These are phyloP conservation scores for Neoarius graeffei DNA, from an alignment of 2,113 vertebrate genomes.

Conservation along the genomic window DNA sequence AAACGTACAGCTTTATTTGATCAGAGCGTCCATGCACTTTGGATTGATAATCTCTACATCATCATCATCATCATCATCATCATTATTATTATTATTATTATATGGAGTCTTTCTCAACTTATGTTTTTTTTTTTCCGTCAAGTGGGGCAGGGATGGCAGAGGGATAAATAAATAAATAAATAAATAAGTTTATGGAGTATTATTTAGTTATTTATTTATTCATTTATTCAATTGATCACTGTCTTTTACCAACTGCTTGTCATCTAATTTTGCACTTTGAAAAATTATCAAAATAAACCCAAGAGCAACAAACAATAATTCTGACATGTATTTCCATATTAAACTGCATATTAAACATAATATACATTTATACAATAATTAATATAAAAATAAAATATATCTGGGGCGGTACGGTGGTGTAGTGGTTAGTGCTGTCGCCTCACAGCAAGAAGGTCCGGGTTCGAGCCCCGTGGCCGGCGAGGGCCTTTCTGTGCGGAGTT, in stretches of 20 bases:
- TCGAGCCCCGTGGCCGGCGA: too few species aligned
- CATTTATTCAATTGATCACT: not conserved
- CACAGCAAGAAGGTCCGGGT: too few species aligned
- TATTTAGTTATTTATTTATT: not conserved
- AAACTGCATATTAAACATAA: not conserved
- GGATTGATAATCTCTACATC: too few species aligned
- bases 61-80: too few species aligned
- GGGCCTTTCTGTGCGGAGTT: too few species aligned
- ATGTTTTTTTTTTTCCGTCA: not conserved
- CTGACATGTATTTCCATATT: not conserved
- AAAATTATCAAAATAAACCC: not conserved
- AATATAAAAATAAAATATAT: not conserved
- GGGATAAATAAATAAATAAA: not conserved
- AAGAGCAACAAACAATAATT: not conserved
- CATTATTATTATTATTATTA: too few species aligned
- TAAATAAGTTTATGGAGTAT: not conserved
- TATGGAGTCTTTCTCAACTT: too few species aligned
- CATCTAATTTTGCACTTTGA: not conserved
- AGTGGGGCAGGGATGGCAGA: not conserved
- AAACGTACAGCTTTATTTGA: not conserved
- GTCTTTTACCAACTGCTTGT: not conserved
- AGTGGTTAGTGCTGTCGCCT: too few species aligned
- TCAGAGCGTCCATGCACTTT: not conserved
- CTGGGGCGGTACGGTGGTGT: too few species aligned
- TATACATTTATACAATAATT: not conserved